A percentile compares a stretch with the other conserved stretches of the same genome.
Evolutionary conservation across 2,797 vertebrate genomes (phyloP).

Genomic region (Scleropages formosus): DNA sequence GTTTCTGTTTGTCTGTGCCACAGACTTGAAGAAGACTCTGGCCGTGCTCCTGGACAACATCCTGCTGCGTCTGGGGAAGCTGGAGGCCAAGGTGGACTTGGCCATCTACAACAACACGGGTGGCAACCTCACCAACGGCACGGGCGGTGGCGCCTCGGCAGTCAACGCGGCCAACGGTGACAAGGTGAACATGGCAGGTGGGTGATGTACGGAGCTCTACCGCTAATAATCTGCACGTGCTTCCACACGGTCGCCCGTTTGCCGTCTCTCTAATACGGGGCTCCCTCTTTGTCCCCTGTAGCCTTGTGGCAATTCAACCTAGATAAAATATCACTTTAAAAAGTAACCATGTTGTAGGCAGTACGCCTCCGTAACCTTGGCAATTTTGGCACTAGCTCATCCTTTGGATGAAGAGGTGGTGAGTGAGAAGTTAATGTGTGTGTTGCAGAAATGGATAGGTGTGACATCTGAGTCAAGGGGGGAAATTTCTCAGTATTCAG

Average conservation of each 20-base stretch:
- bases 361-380: not conserved
- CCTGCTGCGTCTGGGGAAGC: conserved; percentile 89
- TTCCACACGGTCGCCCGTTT: too few species aligned
- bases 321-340: not conserved
- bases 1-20: too few species aligned
- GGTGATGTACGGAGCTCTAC: conserved; percentile 35
- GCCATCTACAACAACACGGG: conserved; percentile 87
- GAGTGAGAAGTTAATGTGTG: not conserved
- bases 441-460: not conserved
- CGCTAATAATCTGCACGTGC: too few species aligned
- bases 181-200: conserved; percentile 96
- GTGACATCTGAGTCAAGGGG: not conserved
- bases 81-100: conserved; percentile 94
- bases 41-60: conserved; percentile 96
- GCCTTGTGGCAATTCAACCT: not conserved
- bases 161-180: conserved; percentile 75
- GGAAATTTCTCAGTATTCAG: not conserved
- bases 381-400: not conserved
- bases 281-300: not conserved
- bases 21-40: conserved; percentile 96
- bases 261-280: not conserved
- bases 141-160: conserved; percentile 55
- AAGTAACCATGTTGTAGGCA: not conserved
- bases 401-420: not conserved
- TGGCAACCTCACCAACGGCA: conserved; percentile 81